Conservation (phyloP, 2,888 invertebrate genomes). For the Congeria kusceri region DNA sequence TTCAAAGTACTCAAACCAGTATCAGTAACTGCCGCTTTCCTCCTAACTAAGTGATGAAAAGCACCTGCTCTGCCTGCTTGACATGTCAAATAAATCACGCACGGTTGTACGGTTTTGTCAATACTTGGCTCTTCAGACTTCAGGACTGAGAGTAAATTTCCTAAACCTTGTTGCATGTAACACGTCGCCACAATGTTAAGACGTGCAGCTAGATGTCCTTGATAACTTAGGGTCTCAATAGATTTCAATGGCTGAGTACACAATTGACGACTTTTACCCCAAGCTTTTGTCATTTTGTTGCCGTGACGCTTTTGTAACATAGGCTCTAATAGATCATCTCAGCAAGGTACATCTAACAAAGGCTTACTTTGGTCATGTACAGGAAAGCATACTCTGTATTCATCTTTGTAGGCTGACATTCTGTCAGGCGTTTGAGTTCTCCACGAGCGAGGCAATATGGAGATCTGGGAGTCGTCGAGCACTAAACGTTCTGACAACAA, state of each 20-base stretch:
- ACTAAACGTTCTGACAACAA: no score
- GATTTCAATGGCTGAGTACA: slow-evolving; percentile 7
- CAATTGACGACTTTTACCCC: neutral
- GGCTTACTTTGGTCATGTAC: slow-evolving; percentile 14
- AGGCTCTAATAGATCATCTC: slow-evolving; percentile 12
- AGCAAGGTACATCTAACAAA: slow-evolving; percentile 22
- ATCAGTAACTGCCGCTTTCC: no score
- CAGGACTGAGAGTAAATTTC: slow-evolving; percentile 31
- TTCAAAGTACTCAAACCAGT: no score
- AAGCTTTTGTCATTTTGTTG: neutral
- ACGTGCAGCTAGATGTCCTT: slow-evolving; percentile 1
- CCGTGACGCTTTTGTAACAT: slow-evolving; percentile 10
- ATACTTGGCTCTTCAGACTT: slow-evolving; percentile 24
- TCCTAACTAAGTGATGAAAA: no score
- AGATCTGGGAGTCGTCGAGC: no score
- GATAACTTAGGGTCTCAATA: neutral
- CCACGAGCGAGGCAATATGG: slow-evolving; percentile 11
- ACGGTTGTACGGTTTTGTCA: slow-evolving; percentile 33
- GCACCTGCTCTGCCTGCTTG: slow-evolving; percentile 41
- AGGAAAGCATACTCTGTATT: slow-evolving; percentile 30
- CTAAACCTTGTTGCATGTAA: slow-evolving; percentile 47
- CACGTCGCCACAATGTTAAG: slow-evolving; percentile 13
- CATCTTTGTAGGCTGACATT: slow-evolving; percentile 33
- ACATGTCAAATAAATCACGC: slow-evolving; percentile 48
- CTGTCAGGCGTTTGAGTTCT: slow-evolving; percentile 19